A percentile compares a stretch with the other conserved stretches of the same genome.
phyloP scores from a whole-genome alignment of 2,888 invertebrate genomes.

The Alviniconcha strummeri region DNA sequence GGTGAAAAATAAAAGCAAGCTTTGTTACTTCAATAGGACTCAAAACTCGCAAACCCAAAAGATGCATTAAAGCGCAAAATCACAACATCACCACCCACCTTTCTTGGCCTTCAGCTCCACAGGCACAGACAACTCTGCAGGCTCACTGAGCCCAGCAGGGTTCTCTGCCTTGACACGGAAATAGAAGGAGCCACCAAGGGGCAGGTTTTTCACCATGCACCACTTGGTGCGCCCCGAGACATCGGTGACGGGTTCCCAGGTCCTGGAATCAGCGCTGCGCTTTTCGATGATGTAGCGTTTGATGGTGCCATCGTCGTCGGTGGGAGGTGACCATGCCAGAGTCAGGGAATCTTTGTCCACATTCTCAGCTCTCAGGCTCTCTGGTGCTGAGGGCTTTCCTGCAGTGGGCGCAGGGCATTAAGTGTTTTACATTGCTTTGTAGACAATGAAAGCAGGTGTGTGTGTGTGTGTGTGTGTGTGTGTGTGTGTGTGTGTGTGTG shows the following conservation, averaged over 20 bases:
- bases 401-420: neutral
- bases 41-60: slow-evolving; percentile 1
- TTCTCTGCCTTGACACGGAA: slow-evolving; percentile 91
- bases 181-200: slow-evolving; percentile 78
- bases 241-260: slow-evolving; percentile 79
- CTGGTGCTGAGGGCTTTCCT: slow-evolving; percentile 60
- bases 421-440: neutral
- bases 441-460: neutral
- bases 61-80: neutral
- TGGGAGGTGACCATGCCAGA: slow-evolving; percentile 68
- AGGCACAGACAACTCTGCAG: slow-evolving; percentile 62
- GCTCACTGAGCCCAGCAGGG: slow-evolving; percentile 66
- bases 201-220: slow-evolving; percentile 56
- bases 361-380: slow-evolving; percentile 61
- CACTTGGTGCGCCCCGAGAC: slow-evolving; percentile 56
- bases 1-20: neutral
- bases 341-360: slow-evolving; percentile 62
- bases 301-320: slow-evolving; percentile 67
- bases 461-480: slow-evolving; percentile 2
- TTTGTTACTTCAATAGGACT: neutral
- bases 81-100: slow-evolving; percentile 46
- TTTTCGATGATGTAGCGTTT: slow-evolving; percentile 70
- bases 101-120: slow-evolving; percentile 63
- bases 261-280: slow-evolving; percentile 81
- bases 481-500: neutral